Evolutionary conservation across 2,888 invertebrate genomes (phyloP), one percentile per base, ranked within the genome.

Genomic region (Lycophotia porphyrea): DNA sequence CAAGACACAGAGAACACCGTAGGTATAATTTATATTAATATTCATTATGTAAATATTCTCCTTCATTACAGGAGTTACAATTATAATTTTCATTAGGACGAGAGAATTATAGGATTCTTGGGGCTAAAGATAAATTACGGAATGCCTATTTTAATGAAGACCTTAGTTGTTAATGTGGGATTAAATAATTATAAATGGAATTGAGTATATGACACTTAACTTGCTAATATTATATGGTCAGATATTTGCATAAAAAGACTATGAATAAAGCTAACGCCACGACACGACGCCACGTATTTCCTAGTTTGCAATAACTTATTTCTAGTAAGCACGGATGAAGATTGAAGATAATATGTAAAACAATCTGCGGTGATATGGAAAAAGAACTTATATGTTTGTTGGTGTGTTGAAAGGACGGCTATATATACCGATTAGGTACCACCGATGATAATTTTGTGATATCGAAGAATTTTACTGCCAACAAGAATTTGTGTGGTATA

Each of bases 331-430:
- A 55, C 55, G 70, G 64, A 74, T 78, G 52, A 34, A 74, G 82
- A 74, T 82, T 55, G 21, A 71, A 78, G 81, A 81, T 81, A 74
- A 78, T 63, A 81, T 77, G 72, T 81, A 74, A 78, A 81, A 82
- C 34, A 68, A 64, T 78, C 70, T 74, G 47, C 18, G 58, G 49
- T 71, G 52, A 74, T 68, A 58, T 55, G 39, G 39, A 39, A 52
- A 58, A 72, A 77, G 34, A 72, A 70, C 15, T 63, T 39, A 71
- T 81, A 36, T 81, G 69, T 72, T 76, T 63, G 49, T 64, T 44
- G 42, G 67, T 39, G 69, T 70, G 47, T 73, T 73, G 73, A 78
- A 73, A 80, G 52, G 21, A 55, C 34, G 24, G 47, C 21, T 34
- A 55, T 73, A 34, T 58, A 80, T 68, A 65, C 39, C n/a, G 39